Percentiles rank a stretch among this genome's conserved stretches.
These are phyloP conservation scores for Trachymyrmex cornetzi DNA, from an alignment of 1,140 invertebrate genomes.

Conservation along the genomic window DNA sequence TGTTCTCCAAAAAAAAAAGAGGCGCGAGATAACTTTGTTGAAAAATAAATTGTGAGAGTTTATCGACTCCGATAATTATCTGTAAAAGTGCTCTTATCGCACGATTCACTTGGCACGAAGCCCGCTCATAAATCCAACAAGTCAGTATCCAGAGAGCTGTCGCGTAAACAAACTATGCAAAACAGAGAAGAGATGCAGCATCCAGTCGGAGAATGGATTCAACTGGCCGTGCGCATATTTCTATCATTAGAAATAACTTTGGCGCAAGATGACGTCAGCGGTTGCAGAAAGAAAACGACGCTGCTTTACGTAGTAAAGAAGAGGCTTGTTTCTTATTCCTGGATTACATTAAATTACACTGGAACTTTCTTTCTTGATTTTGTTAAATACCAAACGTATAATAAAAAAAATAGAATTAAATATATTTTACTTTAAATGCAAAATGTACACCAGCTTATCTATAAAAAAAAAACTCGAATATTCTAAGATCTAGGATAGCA, in stretches of 20 bases:
- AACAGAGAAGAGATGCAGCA: not conserved
- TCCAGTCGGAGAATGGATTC: conserved; percentile 20
- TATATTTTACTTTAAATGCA: no score
- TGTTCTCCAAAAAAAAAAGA: not conserved
- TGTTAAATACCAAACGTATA: no score
- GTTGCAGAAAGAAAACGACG: not conserved
- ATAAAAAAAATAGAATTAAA: no score
- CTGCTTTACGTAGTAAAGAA: not conserved
- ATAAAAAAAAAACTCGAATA: no score
- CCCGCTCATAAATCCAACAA: conserved; percentile 52
- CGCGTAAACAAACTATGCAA: conserved; percentile 39
- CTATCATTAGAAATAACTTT: conserved; percentile 25
- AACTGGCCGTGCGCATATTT: not conserved
- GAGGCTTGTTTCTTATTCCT: no score
- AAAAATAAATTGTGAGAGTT: conserved; percentile 36
- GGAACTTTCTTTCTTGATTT: no score
- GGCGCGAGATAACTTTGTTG: conserved; percentile 2
- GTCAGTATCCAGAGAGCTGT: conserved; percentile 5
- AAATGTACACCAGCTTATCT: no score
- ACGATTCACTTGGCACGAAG: conserved; percentile 59
- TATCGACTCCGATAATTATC: conserved; percentile 20
- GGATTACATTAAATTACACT: no score
- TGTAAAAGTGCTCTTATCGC: conserved; percentile 53
- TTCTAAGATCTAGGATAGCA: no score
- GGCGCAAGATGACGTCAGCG: conserved; percentile 5